Percentiles rank a stretch among this genome's conserved stretches.
phyloP scores from a whole-genome alignment of 2,888 invertebrate species.

The Peribatodes rhomboidaria region DNA sequence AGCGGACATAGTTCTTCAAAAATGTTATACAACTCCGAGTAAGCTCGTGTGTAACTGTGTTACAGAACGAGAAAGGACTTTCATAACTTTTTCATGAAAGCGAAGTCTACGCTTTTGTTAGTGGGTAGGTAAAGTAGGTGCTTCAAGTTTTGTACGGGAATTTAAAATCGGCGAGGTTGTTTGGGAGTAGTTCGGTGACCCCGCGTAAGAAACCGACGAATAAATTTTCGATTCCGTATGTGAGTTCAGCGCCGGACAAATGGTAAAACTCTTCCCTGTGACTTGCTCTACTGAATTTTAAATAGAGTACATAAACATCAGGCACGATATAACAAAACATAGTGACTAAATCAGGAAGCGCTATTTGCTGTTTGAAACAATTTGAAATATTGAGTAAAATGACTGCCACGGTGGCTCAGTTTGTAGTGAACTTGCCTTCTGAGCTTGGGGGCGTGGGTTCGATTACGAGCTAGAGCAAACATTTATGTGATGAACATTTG shows the following conservation, averaged over 20 bases:
- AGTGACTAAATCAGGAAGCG: neutral
- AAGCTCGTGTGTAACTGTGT: conserved; percentile 23
- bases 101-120: conserved; percentile 34
- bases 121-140: conserved; percentile 26
- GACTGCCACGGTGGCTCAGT: too few relatives aligned
- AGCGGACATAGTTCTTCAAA: conserved; percentile 59
- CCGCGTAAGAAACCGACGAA: conserved; percentile 70
- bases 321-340: conserved; percentile 44
- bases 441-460: too few relatives aligned
- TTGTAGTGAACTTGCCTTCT: too few relatives aligned
- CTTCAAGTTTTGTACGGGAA: conserved; percentile 28
- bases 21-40: conserved; percentile 55
- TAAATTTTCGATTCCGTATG: conserved; percentile 82
- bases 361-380: neutral
- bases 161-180: conserved; percentile 34
- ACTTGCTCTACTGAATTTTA: conserved; percentile 71
- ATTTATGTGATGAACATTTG: too few relatives aligned
- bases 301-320: conserved; percentile 70
- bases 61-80: conserved; percentile 27
- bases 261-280: conserved; percentile 78
- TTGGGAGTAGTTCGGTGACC: conserved; percentile 54
- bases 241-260: conserved; percentile 79
- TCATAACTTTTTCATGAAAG: conserved; percentile 33
- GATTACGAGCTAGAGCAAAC: too few relatives aligned
- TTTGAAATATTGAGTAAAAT: too few relatives aligned